Evolutionary conservation across 2,113 vertebrate genomes (phyloP).

Genomic region (Burhinus oedicnemus): DNA sequence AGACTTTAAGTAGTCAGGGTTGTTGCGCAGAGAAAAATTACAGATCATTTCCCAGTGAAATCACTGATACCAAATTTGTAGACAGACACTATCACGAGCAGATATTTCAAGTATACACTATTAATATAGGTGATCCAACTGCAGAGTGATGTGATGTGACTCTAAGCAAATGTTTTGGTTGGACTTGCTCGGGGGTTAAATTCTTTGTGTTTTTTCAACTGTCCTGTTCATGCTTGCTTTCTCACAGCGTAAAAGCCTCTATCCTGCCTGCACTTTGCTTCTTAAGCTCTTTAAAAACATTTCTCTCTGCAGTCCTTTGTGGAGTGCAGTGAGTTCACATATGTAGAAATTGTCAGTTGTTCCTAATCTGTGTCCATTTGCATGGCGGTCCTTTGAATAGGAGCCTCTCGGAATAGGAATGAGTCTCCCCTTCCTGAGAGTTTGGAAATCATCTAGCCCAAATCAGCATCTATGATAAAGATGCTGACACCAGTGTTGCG

Average conservation of each 20-base stretch:
- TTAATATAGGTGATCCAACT: neutral
- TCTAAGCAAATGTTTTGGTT: neutral
- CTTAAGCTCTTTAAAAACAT: neutral
- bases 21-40: neutral
- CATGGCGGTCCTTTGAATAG: fast-evolving
- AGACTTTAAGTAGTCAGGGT: neutral
- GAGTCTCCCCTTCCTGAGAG: neutral
- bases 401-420: neutral
- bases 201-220: neutral
- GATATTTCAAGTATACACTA: neutral
- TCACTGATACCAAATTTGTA: neutral
- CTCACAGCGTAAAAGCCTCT: neutral
- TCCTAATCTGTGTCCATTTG: neutral
- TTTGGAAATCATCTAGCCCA: neutral
- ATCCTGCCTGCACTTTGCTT: neutral
- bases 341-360: neutral
- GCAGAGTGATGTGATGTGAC: neutral
- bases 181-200: neutral
- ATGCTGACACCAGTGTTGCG: neutral
- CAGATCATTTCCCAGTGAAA: neutral
- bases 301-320: neutral
- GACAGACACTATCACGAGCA: neutral
- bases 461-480: neutral
- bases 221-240: neutral
- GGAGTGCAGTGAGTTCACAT: neutral